Evolutionary conservation across 2,797 vertebrate genomes (phyloP).

Genomic region (Falco concolor): DNA sequence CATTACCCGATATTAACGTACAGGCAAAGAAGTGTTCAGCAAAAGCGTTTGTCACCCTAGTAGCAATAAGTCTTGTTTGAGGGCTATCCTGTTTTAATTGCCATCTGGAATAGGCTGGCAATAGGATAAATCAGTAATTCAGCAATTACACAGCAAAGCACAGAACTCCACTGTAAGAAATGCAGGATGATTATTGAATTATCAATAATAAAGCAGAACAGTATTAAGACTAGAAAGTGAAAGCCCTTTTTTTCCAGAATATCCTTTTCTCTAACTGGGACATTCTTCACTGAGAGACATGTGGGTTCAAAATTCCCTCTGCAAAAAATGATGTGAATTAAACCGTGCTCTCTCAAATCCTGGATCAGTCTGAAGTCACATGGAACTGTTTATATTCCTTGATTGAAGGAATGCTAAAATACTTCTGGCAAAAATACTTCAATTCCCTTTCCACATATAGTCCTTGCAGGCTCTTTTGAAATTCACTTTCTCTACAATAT

Average conservation of each 20-base stretch:
- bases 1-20: neutral
- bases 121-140: neutral
- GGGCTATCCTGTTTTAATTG: neutral
- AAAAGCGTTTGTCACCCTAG: neutral
- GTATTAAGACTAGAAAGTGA: neutral
- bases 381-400: slow-evolving; percentile 55
- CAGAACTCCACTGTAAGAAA: neutral
- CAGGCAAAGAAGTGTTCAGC: neutral
- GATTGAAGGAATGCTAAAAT: slow-evolving; percentile 48
- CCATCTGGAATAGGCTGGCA: neutral
- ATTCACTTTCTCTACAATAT: neutral
- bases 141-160: neutral
- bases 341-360: slow-evolving; percentile 18
- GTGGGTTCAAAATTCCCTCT: slow-evolving; percentile 29
- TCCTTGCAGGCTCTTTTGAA: neutral
- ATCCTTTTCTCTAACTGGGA: neutral
- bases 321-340: neutral
- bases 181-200: neutral
- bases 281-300: neutral
- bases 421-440: slow-evolving; percentile 27
- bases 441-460: neutral
- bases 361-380: slow-evolving; percentile 32
- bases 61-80: neutral
- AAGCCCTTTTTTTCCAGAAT: neutral
- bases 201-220: neutral